Evolutionary conservation across 2,797 vertebrate genomes (phyloP).

Genomic region (Parauchenoglanis punctatus): DNA sequence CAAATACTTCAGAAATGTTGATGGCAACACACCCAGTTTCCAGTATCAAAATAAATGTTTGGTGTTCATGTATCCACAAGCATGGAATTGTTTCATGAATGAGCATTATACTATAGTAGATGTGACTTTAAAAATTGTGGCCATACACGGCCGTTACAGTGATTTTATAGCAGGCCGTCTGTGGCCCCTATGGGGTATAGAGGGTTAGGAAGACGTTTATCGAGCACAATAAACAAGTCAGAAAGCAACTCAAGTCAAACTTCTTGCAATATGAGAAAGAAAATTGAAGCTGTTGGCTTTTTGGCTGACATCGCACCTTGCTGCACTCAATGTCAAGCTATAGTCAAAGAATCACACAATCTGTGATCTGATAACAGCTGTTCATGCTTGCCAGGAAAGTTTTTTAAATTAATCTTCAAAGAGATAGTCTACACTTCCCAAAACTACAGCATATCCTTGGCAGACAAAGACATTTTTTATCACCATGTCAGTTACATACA

Average conservation of each 20-base stretch:
- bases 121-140: too few species aligned
- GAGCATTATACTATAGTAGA: too few species aligned
- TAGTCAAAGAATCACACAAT: not conserved
- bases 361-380: conserved; percentile 14
- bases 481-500: not conserved
- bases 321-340: not conserved
- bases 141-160: too few species aligned
- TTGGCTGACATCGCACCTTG: not conserved
- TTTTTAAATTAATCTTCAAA: not conserved
- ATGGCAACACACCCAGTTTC: too few species aligned
- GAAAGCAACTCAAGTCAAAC: not conserved
- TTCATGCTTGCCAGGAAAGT: not conserved
- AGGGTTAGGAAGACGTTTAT: not conserved
- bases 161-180: too few species aligned
- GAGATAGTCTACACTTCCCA: not conserved
- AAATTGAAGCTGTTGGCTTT: not conserved
- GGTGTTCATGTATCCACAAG: too few species aligned
- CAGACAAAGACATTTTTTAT: not conserved
- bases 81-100: too few species aligned
- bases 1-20: too few species aligned
- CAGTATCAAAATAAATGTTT: too few species aligned
- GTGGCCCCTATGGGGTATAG: too few species aligned
- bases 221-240: not conserved
- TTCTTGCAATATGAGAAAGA: not conserved
- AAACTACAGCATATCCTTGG: not conserved